These are phyloP conservation scores for Vulpes ferrilata DNA, from an alignment of 2,113 vertebrate genomes.

Conservation along the genomic window DNA sequence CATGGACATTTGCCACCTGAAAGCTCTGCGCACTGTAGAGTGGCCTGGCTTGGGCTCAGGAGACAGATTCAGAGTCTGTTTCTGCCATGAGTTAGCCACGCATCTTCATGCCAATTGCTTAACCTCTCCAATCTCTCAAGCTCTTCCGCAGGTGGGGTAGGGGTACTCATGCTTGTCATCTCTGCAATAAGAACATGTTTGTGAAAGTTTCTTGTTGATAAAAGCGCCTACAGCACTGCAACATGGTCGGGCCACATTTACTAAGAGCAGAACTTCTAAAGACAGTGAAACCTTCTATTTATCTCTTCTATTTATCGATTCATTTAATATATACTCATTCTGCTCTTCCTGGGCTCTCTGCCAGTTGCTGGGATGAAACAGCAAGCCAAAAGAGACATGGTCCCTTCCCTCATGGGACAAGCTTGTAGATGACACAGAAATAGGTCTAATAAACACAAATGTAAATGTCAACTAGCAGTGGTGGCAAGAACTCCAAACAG, in stretches of 20 bases:
- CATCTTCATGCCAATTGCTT: neutral
- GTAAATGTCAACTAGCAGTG: neutral
- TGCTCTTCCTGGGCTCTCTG: neutral
- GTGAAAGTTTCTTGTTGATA: neutral
- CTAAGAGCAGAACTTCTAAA: conserved; percentile 7
- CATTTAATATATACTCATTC: neutral
- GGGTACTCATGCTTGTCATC: neutral
- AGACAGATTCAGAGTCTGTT: neutral
- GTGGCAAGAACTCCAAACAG: neutral
- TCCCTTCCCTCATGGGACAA: neutral
- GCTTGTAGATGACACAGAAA: neutral
- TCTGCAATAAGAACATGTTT: neutral
- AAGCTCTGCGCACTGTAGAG: neutral
- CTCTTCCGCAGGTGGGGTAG: neutral
- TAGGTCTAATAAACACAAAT: neutral
- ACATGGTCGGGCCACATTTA: neutral
- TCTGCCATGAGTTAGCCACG: neutral
- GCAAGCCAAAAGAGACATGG: neutral
- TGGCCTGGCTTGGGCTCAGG: neutral
- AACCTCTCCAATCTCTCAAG: neutral
- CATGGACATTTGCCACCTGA: neutral
- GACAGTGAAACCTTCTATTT: neutral
- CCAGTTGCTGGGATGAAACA: neutral
- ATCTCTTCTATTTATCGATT: neutral
- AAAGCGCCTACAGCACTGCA: neutral